Evolutionary conservation across 2,888 invertebrate species (phyloP), one percentile per base, ranked within the genome.

Genomic region (Proisotoma minuta): DNA sequence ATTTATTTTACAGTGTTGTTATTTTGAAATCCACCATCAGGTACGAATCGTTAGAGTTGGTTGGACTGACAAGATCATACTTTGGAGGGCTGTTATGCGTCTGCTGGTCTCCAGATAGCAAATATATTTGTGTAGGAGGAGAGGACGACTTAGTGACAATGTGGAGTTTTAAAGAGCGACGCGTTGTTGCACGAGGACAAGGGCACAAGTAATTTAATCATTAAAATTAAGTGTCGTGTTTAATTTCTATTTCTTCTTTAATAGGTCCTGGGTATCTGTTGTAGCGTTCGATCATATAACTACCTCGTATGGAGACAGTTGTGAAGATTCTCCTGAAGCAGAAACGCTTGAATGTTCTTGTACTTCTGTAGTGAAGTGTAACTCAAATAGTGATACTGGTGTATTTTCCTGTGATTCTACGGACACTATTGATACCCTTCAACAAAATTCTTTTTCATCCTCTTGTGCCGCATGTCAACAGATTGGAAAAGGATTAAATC

Each of bases 101-200:
- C 2, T 91, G 94, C 76, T 99, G 99, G 99, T 94, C 97, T 10
- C 96, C 96, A 0, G 97, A 99, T 78, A 89, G 91, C 51, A 88
- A 89, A 76, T 91, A 95, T 76, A 93, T 95, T 54, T 94, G 93
- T 0, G 93, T 94, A 0, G 99, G 99, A 0, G 99, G 99, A 3
- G 99, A 99, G 79, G 99, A 99, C 80, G 99, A 99, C 80, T 82
- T 99, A 63, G 91, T 99, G 56, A 98, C 98, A 1, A 90, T 99
- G 39, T 99, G 96, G 91, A 94, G 92, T 56, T 87, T 96, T 77
- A 84, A 85, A 70, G 96, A 98, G 76, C 85, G 91, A 71, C 82
- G 94, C 53, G 95, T 98, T 4, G 91, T 97, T 5, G 98, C 97
- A n/a, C 82, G 99, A 47, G 98, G 97, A 0, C 95, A 96, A 77